phyloP scores from a whole-genome alignment of 2,888 invertebrate genomes.

The Poecilobothrus nobilitatus region DNA sequence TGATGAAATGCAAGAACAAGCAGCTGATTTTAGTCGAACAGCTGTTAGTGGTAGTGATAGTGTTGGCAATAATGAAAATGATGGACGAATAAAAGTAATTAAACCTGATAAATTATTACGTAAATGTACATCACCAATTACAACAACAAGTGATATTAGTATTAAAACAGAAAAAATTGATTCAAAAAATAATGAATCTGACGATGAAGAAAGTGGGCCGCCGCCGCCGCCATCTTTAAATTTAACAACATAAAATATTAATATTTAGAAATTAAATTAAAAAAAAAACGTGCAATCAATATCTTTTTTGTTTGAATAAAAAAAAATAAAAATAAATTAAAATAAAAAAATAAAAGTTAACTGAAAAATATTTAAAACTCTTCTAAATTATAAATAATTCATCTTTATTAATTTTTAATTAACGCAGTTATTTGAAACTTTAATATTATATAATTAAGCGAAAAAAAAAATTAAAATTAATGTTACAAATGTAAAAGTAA shows the following conservation, averaged over 20 bases:
- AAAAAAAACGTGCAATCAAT: neutral
- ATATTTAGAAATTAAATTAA: neutral
- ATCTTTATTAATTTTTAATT: too few species aligned
- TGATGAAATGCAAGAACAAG: neutral
- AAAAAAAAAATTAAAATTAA: too few species aligned
- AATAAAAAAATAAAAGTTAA: neutral
- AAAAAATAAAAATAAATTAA: neutral
- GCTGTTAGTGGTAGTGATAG: neutral
- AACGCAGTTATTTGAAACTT: too few species aligned
- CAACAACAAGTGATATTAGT: neutral
- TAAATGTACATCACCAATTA: neutral
- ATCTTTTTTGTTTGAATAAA: neutral
- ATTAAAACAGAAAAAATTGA: neutral
- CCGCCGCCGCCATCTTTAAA: neutral
- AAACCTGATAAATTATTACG: neutral
- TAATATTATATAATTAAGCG: too few species aligned
- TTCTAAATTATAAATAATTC: too few species aligned
- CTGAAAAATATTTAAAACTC: too few species aligned
- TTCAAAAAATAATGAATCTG: neutral
- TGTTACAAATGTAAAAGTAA: too few species aligned
- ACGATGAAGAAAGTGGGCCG: neutral
- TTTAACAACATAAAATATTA: neutral
- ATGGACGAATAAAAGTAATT: neutral
- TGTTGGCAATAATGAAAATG: neutral
- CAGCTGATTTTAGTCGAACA: neutral